Conservation (phyloP, 2,888 invertebrate species). For the Dexiosoma caninum region DNA sequence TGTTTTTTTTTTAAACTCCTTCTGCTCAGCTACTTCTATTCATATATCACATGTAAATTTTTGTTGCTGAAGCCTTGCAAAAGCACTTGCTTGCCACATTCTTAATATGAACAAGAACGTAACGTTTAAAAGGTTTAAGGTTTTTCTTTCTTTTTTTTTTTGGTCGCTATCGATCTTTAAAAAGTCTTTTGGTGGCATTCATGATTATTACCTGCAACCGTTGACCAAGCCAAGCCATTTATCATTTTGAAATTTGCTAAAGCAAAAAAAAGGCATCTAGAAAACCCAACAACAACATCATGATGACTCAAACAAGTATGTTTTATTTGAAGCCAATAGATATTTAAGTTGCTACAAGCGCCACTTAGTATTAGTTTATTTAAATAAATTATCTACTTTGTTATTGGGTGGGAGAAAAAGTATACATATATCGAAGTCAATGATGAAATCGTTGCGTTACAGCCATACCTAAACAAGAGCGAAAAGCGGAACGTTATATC, state of each 20-base stretch:
- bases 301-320: slow-evolving; percentile 54
- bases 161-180: slow-evolving; percentile 51
- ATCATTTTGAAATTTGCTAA: slow-evolving; percentile 40
- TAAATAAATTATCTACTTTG: slow-evolving; percentile 1
- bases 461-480: too few species aligned
- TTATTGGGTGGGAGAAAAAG: slow-evolving; percentile 2
- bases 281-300: slow-evolving; percentile 27
- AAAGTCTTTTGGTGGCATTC: slow-evolving; percentile 50
- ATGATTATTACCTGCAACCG: slow-evolving; percentile 40
- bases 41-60: slow-evolving; percentile 54
- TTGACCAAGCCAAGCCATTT: slow-evolving; percentile 51
- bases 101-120: not conserved
- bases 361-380: slow-evolving; percentile 20
- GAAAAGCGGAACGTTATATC: too few species aligned
- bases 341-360: slow-evolving; percentile 1
- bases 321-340: slow-evolving; percentile 20
- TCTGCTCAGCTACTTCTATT: not conserved
- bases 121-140: slow-evolving; percentile 2
- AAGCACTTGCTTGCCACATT: slow-evolving; percentile 52
- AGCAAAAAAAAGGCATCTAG: not conserved
- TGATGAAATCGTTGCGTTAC: too few species aligned
- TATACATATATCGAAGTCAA: too few species aligned
- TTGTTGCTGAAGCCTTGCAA: slow-evolving; percentile 36
- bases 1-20: not conserved
- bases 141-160: slow-evolving; percentile 15